Percentiles rank a stretch among this genome's conserved stretches.
These are phyloP conservation scores for Hylaeus anthracinus DNA, from an alignment of 1,140 invertebrate genomes.

Conservation along the genomic window DNA sequence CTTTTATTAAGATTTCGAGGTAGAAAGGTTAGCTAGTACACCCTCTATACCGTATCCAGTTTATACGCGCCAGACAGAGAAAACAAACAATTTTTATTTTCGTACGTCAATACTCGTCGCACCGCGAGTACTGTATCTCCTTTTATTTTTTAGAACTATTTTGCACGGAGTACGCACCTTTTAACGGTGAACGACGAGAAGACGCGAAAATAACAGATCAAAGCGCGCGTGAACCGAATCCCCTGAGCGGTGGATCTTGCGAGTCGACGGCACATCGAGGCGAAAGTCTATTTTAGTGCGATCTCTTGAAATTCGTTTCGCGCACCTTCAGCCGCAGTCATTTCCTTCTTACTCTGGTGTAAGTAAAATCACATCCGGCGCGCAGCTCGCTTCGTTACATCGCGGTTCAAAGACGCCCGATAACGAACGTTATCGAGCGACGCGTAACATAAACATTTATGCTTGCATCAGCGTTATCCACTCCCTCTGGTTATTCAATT, in stretches of 20 bases:
- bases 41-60: no score
- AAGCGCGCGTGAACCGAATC: conserved; percentile 7
- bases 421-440: conserved; percentile 67
- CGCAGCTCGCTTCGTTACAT: conserved; percentile 4
- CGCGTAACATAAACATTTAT: conserved; percentile 73
- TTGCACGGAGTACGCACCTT: neutral
- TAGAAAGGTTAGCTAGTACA: no score
- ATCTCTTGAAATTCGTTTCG: conserved; percentile 49
- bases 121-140: neutral
- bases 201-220: conserved; percentile 14
- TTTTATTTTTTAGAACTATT: neutral
- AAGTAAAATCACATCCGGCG: conserved; percentile 45
- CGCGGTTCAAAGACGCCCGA: conserved; percentile 63
- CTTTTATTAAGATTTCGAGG: no score
- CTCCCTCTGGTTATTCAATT: conserved; percentile 44
- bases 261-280: neutral
- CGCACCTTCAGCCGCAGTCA: conserved; percentile 7
- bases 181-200: neutral
- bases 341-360: conserved; percentile 22
- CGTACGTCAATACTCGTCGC: no score
- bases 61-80: no score
- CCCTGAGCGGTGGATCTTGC: conserved; percentile 6
- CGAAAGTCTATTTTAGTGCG: conserved; percentile 48
- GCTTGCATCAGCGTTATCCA: conserved; percentile 66
- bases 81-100: no score